Conservation (phyloP, 2,888 invertebrate species). For the Darwinula stevensoni region DNA sequence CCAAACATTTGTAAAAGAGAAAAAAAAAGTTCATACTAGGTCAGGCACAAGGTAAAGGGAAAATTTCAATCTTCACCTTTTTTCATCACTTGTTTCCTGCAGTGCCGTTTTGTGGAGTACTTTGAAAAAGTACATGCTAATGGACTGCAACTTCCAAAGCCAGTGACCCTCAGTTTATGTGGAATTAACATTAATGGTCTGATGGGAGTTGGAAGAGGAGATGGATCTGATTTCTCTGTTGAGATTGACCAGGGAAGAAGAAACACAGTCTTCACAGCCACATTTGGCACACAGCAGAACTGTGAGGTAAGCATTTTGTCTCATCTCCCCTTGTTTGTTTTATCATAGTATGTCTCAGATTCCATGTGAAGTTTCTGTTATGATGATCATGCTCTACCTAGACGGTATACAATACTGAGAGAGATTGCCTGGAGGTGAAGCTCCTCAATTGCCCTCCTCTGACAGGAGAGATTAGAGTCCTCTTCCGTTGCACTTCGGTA, state of each 20-base stretch:
- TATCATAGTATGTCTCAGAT: too few relatives aligned
- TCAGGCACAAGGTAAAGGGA: too few relatives aligned
- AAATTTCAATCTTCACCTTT: slow-evolving; percentile 4
- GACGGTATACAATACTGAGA: slow-evolving; percentile 10
- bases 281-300: slow-evolving; percentile 15
- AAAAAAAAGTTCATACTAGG: too few relatives aligned
- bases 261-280: slow-evolving; percentile 15
- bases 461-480: slow-evolving; percentile 17
- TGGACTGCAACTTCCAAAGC: slow-evolving; percentile 15
- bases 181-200: slow-evolving; percentile 16
- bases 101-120: slow-evolving; percentile 22
- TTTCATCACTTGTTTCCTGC: slow-evolving; percentile 7
- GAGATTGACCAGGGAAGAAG: slow-evolving; percentile 14
- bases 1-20: too few relatives aligned
- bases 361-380: too few relatives aligned
- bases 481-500: slow-evolving; percentile 16
- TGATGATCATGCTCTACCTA: too few relatives aligned
- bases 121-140: slow-evolving; percentile 17
- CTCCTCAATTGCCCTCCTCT: slow-evolving; percentile 14
- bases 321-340: too few relatives aligned
- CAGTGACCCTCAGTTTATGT: slow-evolving; percentile 13
- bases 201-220: slow-evolving; percentile 17
- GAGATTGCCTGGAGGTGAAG: slow-evolving; percentile 11
- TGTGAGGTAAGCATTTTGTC: too few relatives aligned
- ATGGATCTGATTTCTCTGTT: slow-evolving; percentile 18